Base-by-base conservation (phyloP, 1,140 invertebrate species). In the Cotesia vestalis region DNA sequence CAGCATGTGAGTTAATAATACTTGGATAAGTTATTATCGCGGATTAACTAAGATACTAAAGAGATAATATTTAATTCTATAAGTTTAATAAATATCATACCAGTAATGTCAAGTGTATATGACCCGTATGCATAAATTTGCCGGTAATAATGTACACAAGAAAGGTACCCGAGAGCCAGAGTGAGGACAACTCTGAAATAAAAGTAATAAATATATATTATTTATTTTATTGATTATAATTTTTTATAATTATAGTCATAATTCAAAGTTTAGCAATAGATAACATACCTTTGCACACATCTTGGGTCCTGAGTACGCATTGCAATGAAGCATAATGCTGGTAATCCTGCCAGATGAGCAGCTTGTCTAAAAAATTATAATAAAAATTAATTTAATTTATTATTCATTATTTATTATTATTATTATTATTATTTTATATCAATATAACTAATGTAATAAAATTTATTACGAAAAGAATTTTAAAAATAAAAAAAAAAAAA, bases 51-150 rank as follows among this genome's bases (percentile, higher is more conserved):
- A 27, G 27, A 27, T 27, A 27, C 27, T 27, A 27, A 27, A 27
- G 2, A 27, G 1, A 27, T 27, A 27, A 36, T 8, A 4, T 73
- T 63, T 20, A 9, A 35, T 17, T 27, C 3, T 17, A 8, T 9
- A n/a, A 62, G 12, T 70, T 36, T 63, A 63, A 46, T 46, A 38
- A 11, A 66, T 55, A 38, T 76, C 80, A 78, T 89, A 94, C 95
- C 95, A 79, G 96, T 97, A 75, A 98, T 94, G 85, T 98, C 96
- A 69, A 98, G 85, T n/a, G 91, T 92, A 82, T 95, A 96, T 55
- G 93, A 92, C 69, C 92, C 94, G 79, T 96, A 95, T 82, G 96
- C 92, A 80, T 96, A 96, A 35, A 95, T 89, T 86, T 95, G 92
- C 62, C 96, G 88, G 86, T 95, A 92, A 71, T 96, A 86, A 85